phyloP scores from a whole-genome alignment of 2,113 vertebrate genomes.

The Indri indri region DNA sequence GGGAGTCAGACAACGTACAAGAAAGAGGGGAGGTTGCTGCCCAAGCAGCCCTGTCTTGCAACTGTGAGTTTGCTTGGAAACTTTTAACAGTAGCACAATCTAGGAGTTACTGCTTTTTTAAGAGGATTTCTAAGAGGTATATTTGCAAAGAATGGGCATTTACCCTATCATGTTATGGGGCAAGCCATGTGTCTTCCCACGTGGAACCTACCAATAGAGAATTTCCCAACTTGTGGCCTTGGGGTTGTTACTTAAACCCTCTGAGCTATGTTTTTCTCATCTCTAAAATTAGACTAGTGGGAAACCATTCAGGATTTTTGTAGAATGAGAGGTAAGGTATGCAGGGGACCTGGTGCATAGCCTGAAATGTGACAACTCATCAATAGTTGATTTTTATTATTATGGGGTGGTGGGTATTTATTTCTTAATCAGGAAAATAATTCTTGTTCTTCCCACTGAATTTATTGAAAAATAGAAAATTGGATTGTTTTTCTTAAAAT shows the following conservation, averaged over 20 bases:
- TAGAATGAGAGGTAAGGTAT: not conserved
- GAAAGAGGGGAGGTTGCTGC: not conserved
- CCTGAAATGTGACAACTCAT: not conserved
- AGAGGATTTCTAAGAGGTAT: not conserved
- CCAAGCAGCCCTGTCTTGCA: not conserved
- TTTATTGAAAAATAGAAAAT: not conserved
- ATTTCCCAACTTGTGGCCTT: not conserved
- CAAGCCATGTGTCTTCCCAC: not conserved
- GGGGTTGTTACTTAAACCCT: not conserved
- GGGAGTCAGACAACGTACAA: not conserved
- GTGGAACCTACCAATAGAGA: not conserved
- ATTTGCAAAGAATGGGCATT: not conserved
- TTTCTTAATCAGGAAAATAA: constrained; percentile 3
- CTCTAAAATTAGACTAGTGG: not conserved
- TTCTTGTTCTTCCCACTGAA: not conserved
- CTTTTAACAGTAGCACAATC: not conserved
- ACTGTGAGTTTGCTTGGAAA: not conserved
- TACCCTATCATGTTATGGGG: too few relatives aligned
- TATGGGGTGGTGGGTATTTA: not conserved
- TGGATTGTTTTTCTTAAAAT: not conserved
- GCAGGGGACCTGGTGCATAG: accelerated
- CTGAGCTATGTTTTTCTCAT: not conserved
- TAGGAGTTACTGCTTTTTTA: not conserved
- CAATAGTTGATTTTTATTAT: not conserved
- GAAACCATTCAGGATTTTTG: not conserved